Evolutionary conservation across 2,888 invertebrate species (phyloP).

Genomic region (Epistrophe grossulariae): DNA sequence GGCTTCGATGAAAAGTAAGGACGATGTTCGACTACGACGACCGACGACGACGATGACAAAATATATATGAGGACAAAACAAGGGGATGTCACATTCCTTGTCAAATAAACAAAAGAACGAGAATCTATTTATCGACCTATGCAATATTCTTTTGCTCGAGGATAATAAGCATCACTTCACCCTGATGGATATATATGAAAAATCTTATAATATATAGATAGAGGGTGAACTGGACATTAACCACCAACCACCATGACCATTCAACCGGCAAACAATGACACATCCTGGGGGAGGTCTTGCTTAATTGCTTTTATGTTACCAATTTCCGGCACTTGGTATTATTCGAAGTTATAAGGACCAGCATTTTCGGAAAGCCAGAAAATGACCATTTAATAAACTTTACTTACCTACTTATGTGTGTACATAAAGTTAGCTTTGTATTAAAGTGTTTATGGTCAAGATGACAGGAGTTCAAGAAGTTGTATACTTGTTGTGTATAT

Average conservation of each 20-base stretch:
- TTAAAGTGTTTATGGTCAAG: neutral
- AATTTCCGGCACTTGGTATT: conserved; percentile 73
- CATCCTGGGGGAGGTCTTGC: conserved; percentile 58
- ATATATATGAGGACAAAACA: neutral
- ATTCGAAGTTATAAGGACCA: conserved; percentile 53
- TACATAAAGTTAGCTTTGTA: conserved; percentile 36
- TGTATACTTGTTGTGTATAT: neutral
- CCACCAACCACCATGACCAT: conserved; percentile 33
- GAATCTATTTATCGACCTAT: conserved; percentile 64
- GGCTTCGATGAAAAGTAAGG: conserved; percentile 12
- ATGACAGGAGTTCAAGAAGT: conserved; percentile 4
- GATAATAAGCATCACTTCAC: conserved; percentile 58
- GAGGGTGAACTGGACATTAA: conserved; percentile 65
- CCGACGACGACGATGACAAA: conserved; percentile 21
- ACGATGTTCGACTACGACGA: conserved; percentile 21
- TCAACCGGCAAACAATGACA: conserved; percentile 70
- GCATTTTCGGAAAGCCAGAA: conserved; percentile 52
- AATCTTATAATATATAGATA: neutral
- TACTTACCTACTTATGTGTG: neutral
- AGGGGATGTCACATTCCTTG: conserved; percentile 70
- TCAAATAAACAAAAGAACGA: conserved; percentile 72
- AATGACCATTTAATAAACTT: conserved; percentile 70
- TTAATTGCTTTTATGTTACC: conserved; percentile 76
- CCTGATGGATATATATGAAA: conserved; percentile 14
- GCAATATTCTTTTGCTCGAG: conserved; percentile 54